A percentile compares a stretch with the other conserved stretches of the same genome.
Conservation (phyloP, 2,113 vertebrate species). For the Myotis lucifugus region DNA sequence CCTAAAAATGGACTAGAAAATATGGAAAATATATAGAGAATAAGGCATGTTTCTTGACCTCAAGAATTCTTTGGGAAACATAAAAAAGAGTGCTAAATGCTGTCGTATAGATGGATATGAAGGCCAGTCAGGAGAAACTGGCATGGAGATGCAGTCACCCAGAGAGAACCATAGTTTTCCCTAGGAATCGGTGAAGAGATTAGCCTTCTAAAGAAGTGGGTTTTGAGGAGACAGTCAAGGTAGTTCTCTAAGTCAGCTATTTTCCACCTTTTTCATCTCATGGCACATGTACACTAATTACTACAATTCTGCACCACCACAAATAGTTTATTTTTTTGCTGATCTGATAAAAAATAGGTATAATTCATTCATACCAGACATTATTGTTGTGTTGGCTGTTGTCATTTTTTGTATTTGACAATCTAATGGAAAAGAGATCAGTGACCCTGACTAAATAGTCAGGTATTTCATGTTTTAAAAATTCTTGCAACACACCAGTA, state of each 20-base stretch:
- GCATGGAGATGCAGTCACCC: accelerated
- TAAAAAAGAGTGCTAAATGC: background rate
- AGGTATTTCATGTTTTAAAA: background rate
- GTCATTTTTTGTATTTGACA: background rate
- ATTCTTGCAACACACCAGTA: background rate
- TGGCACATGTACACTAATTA: background rate
- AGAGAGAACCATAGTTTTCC: background rate
- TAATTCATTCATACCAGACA: background rate
- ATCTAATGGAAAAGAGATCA: background rate
- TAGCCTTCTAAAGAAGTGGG: background rate
- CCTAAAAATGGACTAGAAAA: background rate
- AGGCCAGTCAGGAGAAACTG: background rate
- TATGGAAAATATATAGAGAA: background rate
- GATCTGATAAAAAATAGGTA: background rate
- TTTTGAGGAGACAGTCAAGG: background rate
- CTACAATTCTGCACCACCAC: background rate
- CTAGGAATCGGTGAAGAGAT: background rate
- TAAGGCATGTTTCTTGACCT: background rate
- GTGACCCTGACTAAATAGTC: background rate
- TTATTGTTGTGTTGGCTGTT: background rate
- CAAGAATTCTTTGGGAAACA: background rate
- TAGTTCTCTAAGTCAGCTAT: background rate
- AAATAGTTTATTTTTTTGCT: background rate
- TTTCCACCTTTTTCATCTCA: background rate
- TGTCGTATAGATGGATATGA: accelerated